Evolutionary conservation across 2,113 vertebrate genomes (phyloP).

Genomic region (Rhineura floridana): DNA sequence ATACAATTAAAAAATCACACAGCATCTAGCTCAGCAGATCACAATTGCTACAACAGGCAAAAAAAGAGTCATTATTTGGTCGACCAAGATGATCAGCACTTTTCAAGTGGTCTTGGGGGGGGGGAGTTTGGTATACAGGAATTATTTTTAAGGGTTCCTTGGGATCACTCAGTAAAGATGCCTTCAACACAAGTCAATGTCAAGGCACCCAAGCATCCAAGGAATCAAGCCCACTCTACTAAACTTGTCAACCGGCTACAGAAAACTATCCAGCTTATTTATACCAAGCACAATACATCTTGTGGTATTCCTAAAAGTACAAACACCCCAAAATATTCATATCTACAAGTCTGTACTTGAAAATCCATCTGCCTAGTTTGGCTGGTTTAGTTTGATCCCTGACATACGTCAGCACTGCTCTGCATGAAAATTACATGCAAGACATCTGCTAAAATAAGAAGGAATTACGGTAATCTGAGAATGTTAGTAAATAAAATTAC

Average conservation of each 20-base stretch:
- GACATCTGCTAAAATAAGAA: slow-evolving; percentile 36
- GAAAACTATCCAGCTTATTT: slow-evolving; percentile 8
- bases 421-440: neutral
- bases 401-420: neutral
- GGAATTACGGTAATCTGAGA: slow-evolving; percentile 35
- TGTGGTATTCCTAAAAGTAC: slow-evolving; percentile 24
- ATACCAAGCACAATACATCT: slow-evolving; percentile 31
- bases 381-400: slow-evolving; percentile 18
- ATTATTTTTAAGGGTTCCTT: neutral
- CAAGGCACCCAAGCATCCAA: slow-evolving; percentile 29
- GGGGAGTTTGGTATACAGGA: no score
- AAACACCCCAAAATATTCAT: slow-evolving; percentile 62
- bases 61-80: no score
- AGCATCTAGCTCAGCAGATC: no score
- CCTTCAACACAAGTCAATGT: slow-evolving; percentile 49
- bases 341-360: slow-evolving; percentile 20
- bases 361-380: neutral
- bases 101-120: no score
- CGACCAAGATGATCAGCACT: no score
- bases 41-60: no score
- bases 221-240: slow-evolving; percentile 12
- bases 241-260: neutral
- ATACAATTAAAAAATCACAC: no score
- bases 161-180: slow-evolving; percentile 39
- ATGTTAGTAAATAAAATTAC: neutral